Base-by-base conservation (phyloP, 2,113 vertebrate species). In the Dinomys branickii region DNA sequence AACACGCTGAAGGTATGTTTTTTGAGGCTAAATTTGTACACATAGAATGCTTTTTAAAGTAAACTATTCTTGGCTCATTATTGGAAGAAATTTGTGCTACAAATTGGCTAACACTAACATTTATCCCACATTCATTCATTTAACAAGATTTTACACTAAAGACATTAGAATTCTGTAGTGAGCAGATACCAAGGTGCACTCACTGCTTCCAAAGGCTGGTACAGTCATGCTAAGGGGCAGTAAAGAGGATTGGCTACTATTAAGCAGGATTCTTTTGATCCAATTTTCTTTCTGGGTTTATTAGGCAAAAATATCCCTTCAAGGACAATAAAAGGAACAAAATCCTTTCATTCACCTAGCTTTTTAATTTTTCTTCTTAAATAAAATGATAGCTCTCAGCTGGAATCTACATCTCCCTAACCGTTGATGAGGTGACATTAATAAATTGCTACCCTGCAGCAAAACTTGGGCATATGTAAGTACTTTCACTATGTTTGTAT, bases 301-400 rank as follows among this genome's bases (percentile, higher is more conserved):
- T 44, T 88, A 92, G 65, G 59, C 50, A 90, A 88, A 83, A 97
- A 95, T 59, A 38, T 22, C 11, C 61, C 80, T 92, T 94, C 13
- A 94, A 88, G 41, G 93, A 94, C 38, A 85, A 78, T 69, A 35
- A 35, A 75, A 96, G 7, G 4, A 95, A 78, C 5, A 97, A 88
- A 92, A 90, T 52, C 33, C 44, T 95, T 86, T 54, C 41, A 85
- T 96, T 61, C 54, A 47, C 59, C 17, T 86, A 58, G 47, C 58
- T 90, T 63, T 88, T 56, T 73, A 84, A 56, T 78, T 88, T 85
- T 96, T 82, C 35, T 97, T 94, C 71, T 92, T 94, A 95, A 95
- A 92, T 80, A 92, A 90, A 92, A 35, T 80, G 75, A 50, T 67
- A 91, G 80, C 28, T 97, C 95, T 96, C 77, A 90, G 69, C 6